Percentiles rank a stretch among this genome's conserved stretches.
Conservation (phyloP, 2,113 vertebrate species). For the Mola mola region DNA sequence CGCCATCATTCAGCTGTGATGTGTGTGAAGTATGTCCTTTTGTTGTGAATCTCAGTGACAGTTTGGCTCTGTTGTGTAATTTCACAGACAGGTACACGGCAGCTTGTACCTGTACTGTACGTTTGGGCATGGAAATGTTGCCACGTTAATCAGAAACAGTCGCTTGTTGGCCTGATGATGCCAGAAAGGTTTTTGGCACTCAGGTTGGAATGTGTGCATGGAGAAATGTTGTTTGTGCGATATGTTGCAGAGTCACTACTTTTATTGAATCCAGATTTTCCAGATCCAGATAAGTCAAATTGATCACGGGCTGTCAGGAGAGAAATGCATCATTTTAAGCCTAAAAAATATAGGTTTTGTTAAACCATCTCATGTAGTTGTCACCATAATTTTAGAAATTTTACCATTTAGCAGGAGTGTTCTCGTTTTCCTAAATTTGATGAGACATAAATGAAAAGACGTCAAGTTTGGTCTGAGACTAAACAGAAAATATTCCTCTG, state of each 20-base stretch:
- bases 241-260: background rate
- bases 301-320: background rate
- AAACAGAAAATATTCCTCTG: background rate
- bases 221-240: background rate
- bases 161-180: background rate
- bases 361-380: background rate
- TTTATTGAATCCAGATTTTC: too few relatives aligned
- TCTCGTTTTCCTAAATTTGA: background rate
- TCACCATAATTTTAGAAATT: background rate
- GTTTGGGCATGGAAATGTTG: background rate
- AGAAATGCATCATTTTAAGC: constrained; percentile 1
- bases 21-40: constrained; percentile 6
- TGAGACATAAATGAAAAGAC: background rate
- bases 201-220: constrained; percentile 6
- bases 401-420: background rate
- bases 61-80: background rate
- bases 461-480: constrained; percentile 8
- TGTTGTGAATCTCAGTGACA: constrained; percentile 3
- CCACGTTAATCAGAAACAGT: background rate
- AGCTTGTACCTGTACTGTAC: constrained; percentile 1
- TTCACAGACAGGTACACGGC: background rate
- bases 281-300: constrained; percentile 6
- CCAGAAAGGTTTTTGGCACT: constrained; percentile 13
- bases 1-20: constrained; percentile 1
- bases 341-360: background rate